These are phyloP conservation scores for Melospiza melodia DNA, from an alignment of 2,113 vertebrate genomes.

Conservation along the genomic window DNA sequence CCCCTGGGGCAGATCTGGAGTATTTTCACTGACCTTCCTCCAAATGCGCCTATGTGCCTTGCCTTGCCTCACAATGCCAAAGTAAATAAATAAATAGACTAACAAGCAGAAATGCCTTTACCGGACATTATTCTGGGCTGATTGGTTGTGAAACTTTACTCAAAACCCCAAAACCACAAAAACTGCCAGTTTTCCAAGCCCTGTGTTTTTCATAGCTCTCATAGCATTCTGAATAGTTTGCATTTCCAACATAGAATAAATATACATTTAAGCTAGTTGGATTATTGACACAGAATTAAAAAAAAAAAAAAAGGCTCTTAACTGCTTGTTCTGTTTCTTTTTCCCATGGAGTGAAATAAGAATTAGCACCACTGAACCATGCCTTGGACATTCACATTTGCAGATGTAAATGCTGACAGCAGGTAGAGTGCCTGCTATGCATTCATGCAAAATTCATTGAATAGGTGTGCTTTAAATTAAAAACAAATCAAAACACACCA, in stretches of 20 bases:
- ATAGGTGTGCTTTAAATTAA: neutral
- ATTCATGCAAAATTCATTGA: neutral
- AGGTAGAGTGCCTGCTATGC: neutral
- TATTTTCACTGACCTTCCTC: conserved; percentile 33
- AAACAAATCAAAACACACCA: neutral
- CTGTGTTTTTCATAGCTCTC: conserved; percentile 75
- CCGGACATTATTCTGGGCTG: conserved; percentile 76
- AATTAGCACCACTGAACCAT: neutral
- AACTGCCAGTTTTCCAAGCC: conserved; percentile 80
- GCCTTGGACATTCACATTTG: neutral
- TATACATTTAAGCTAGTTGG: conserved; percentile 46
- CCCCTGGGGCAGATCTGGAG: neutral
- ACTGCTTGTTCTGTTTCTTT: conserved; percentile 15
- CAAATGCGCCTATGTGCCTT: neutral
- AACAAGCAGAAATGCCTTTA: conserved; percentile 69
- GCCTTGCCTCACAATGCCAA: neutral
- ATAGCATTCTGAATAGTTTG: conserved; percentile 71
- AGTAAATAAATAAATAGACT: conserved; percentile 68
- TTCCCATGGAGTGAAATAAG: conserved; percentile 26
- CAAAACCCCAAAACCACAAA: conserved; percentile 83
- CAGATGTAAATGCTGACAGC: neutral
- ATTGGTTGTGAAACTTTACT: conserved; percentile 82
- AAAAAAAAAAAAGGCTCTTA: neutral
- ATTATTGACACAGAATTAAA: conserved; percentile 12
- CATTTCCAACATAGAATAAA: conserved; percentile 66